Base-by-base conservation (phyloP, 2,797 vertebrate species). In the Sphenodon punctatus region DNA sequence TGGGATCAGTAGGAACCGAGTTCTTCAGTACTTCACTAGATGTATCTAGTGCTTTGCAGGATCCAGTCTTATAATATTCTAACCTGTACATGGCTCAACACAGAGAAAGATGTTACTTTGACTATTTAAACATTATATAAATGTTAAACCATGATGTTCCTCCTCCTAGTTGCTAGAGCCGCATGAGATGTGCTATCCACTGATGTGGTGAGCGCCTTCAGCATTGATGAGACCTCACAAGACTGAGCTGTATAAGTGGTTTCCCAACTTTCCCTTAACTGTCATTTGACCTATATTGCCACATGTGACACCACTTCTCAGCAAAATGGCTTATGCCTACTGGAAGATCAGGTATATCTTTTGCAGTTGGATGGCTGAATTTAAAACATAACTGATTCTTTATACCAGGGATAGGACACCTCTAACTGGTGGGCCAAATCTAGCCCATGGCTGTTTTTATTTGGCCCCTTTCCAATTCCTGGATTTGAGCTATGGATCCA, bases 11-110 rank as follows among this genome's bases (percentile, higher is more conserved):
- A 84, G 74, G 42, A 78, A 76, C n/a, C 60, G 63, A 75, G 79
- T 59, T 78, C 66, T 69, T 66, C 59, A 75, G 68, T 68, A 56
- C 51, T 43, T 63, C 58, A 71, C 59, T 80, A 79, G 46, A 84
- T 63, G 75, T 46, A 9, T 46, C 56, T 74, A 22, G 59, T 55
- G 32, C 63, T 46, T 84, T 22, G 59, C 66, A 76, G 42, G 56
- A 66, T 2, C 73, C 41, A 36, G 55, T 48, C 56, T 12, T 1
- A 67, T 27, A 6, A 63, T 38, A 38, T 19, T 82, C 85, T 68
- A 48, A 86, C 23, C 22, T 25, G 46, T 13, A 46, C 46, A 20
- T 46, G 10, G 25, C 23, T 25, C 46, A 55, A 30, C 19, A 55
- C 9, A 55, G 53, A 32, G 58, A 20, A 43, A 51, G 66, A 42